Base-by-base conservation (phyloP, 2,113 vertebrate genomes). In the Corythornis madagascariensis region DNA sequence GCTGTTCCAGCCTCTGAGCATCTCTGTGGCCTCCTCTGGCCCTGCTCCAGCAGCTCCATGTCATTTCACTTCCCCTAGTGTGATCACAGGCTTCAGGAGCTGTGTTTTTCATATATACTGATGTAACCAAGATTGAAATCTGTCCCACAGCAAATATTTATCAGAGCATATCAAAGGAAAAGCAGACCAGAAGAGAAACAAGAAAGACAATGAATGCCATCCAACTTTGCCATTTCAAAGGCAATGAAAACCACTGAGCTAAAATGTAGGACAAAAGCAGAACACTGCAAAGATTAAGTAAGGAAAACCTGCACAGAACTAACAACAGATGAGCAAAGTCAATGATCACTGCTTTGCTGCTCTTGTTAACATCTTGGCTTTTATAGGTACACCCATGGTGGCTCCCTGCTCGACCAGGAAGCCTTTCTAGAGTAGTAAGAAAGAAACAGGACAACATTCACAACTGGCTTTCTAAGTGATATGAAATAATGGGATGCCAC, bases 61-160 rank as follows among this genome's bases (percentile, higher is more conserved):
- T 35, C 35, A 35, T 35, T 35, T 35, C 35, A 35, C 69, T 92
- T 95, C 69, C 76, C 66, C 31, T 16, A 64, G 76, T 2, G 13
- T 48, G 71, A 72, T 72, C 88, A 20, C 1, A 5, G 57, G 60
- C 73, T 80, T 71, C 73, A 57, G 69, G 65, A 61, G 72, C 61
- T 26, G 42, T 60, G 66, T 86, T 90, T 83, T 81, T 72, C 70
- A 67, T 82, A 92, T 82, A 79, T 43, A 80, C 65, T 78, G 79
- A 93, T 5, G 16, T 75, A 90, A 90, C 73, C 80, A 53, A 78
- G 88, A 94, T 9, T 81, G 83, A 94, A 90, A 96, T 90, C 77
- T 84, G 70, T 93, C 88, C 86, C 83, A 84, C 70, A 78, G 77
- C 70, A 95, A 95, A 72, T 90, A 88, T 95, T 93, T 94, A 94